These are phyloP conservation scores for Epirrhoe alternata DNA, from an alignment of 2,888 invertebrate genomes.

Conservation along the genomic window DNA sequence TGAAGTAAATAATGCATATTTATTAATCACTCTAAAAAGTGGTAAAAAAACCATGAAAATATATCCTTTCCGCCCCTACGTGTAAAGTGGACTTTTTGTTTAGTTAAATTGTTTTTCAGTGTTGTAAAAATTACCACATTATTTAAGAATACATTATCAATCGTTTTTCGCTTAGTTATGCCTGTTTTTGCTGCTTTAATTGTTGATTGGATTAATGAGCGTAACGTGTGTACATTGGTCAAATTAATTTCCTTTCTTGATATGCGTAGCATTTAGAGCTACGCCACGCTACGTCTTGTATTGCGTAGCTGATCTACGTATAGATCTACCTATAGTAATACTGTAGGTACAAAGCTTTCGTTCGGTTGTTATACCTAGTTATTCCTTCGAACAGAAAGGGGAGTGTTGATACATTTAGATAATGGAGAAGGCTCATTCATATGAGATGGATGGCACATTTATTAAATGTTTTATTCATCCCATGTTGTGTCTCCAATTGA, in stretches of 20 bases:
- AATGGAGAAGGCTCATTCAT: constrained; percentile 51
- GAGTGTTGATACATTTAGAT: constrained; percentile 44
- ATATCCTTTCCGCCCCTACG: too few relatives aligned
- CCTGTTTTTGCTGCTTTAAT: too few relatives aligned
- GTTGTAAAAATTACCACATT: too few relatives aligned
- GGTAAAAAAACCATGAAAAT: too few relatives aligned
- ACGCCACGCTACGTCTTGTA: not conserved
- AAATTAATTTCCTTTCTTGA: not conserved
- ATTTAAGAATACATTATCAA: too few relatives aligned
- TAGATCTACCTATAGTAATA: not conserved
- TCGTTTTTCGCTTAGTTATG: too few relatives aligned
- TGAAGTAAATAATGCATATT: too few relatives aligned
- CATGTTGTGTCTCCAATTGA: constrained; percentile 49
- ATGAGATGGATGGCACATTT: constrained; percentile 55
- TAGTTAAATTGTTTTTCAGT: too few relatives aligned
- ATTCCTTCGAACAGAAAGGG: constrained; percentile 27
- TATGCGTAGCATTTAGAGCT: not conserved
- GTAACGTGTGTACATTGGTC: not conserved
- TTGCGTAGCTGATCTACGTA: not conserved
- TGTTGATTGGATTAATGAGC: not conserved
- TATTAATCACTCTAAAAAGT: too few relatives aligned
- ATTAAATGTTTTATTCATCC: constrained; percentile 63
- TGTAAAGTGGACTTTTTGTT: too few relatives aligned
- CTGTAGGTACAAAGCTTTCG: constrained; percentile 5
- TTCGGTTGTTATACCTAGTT: constrained; percentile 12